Base-by-base conservation (phyloP, 2,113 vertebrate genomes). In the Brienomyrus longianalis region DNA sequence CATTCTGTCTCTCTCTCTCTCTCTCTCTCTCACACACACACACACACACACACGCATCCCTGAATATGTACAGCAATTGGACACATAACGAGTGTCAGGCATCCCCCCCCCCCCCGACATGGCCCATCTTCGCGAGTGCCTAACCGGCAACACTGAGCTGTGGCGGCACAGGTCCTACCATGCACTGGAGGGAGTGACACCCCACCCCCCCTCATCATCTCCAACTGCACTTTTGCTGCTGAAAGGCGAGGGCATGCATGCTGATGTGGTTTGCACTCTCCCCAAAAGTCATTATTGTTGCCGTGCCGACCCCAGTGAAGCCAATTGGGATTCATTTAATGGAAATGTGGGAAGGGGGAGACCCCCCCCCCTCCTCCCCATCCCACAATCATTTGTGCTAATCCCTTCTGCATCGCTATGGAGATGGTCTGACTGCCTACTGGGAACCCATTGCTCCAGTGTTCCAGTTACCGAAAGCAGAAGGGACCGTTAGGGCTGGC, bases 221-320 rank as follows among this genome's bases (percentile, higher is more conserved):
- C 10, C 45, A 80, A 89, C 77, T 13, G 52, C 51, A 92, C 91
- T 90, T 92, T 91, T 92, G 19, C 35, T 35, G 90, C 88, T 93
- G 93, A 93, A 92, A 95, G 89, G 91, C 86, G 93, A 92, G 90
- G 89, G 94, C 93, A 94, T 94, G 94, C 94, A 95, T 95, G 94
- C 93, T 94, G 93, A 95, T 95, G 91, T 87, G 93, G 93, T 94
- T 95, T 95, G 92, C 95, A 93, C 93, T 92, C 92, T 90, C 92
- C 90, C 92, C 93, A 91, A 66, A 94, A 95, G 94, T 95, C 92
- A 95, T 94, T 95, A 94, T 93, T 93, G 94, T 94, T 95, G 94
- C 93, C 93, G 92, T 92, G 93, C 92, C 90, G 91, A 93, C 92
- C 91, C 91, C 45, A 91, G 91, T 93, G 89, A 91, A 89, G 90